These are phyloP conservation scores for Hypena proboscidalis DNA, from an alignment of 2,888 invertebrate genomes.

Conservation along the genomic window DNA sequence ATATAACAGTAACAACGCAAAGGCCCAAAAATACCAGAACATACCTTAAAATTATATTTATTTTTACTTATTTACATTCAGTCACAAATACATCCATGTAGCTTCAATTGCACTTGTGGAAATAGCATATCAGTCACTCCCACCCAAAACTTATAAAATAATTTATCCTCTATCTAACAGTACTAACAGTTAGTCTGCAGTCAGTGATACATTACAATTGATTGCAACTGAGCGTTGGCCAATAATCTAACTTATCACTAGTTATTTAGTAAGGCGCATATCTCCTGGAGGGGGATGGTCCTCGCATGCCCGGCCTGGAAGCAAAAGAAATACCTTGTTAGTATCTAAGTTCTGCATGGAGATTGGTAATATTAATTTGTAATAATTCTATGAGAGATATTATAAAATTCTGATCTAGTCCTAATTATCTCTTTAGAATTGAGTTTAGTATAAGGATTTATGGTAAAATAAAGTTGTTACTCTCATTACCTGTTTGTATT, in stretches of 20 bases:
- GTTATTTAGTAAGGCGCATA: slow-evolving; percentile 94
- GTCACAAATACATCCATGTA: slow-evolving; percentile 52
- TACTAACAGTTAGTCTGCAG: slow-evolving; percentile 55
- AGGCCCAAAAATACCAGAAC: slow-evolving; percentile 27
- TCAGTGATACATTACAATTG: slow-evolving; percentile 51
- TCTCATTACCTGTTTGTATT: too few species aligned
- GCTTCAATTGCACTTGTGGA: slow-evolving; percentile 51
- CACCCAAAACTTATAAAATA: slow-evolving; percentile 52
- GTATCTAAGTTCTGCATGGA: too few species aligned
- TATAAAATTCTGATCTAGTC: too few species aligned
- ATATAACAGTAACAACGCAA: slow-evolving; percentile 2
- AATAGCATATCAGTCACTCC: slow-evolving; percentile 61
- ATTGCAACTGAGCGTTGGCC: slow-evolving; percentile 51
- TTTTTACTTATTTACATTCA: slow-evolving; percentile 76
- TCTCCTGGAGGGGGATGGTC: slow-evolving; percentile 93
- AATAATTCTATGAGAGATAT: too few species aligned
- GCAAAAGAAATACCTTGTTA: slow-evolving; percentile 38
- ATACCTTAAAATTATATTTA: slow-evolving; percentile 77
- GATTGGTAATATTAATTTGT: background rate
- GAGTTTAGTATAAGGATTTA: too few species aligned
- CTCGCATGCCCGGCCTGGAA: slow-evolving; percentile 91
- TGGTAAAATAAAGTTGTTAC: too few species aligned
- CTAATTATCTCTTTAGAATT: too few species aligned
- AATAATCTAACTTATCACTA: slow-evolving; percentile 36
- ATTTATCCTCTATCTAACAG: slow-evolving; percentile 61